A percentile compares a stretch with the other conserved stretches of the same genome.
These are phyloP conservation scores for Nannobrachium achirus DNA, from an alignment of 2,113 vertebrate genomes.

Conservation along the genomic window DNA sequence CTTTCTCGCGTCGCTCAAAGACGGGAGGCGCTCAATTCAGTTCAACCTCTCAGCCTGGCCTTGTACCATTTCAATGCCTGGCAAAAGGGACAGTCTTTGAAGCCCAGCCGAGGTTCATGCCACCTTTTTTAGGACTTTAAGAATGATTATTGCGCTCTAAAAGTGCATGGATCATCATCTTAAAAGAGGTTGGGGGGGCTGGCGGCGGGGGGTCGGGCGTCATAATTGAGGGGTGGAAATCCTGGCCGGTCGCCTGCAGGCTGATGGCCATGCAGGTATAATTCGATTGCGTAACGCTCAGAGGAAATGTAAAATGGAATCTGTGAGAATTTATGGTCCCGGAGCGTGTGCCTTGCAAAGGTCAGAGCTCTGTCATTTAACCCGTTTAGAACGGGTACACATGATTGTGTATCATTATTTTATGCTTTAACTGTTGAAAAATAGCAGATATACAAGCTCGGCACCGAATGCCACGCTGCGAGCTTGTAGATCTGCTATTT, in stretches of 20 bases:
- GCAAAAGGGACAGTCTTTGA: conserved; percentile 54
- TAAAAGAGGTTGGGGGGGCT: conserved; percentile 9
- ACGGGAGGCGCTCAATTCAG: too few relatives aligned
- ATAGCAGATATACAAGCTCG: too few relatives aligned
- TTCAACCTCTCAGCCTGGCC: too few relatives aligned
- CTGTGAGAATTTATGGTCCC: conserved; percentile 65
- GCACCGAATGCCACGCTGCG: too few relatives aligned
- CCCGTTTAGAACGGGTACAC: too few relatives aligned
- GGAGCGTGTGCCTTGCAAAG: conserved; percentile 60
- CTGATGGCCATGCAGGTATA: conserved; percentile 57
- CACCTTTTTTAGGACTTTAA: conserved; percentile 35
- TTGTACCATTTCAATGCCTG: too few relatives aligned
- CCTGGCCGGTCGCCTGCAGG: conserved; percentile 37
- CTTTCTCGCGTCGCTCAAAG: too few relatives aligned
- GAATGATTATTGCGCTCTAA: conserved; percentile 32
- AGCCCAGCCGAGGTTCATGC: conserved; percentile 36
- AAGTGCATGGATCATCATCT: conserved; percentile 35
- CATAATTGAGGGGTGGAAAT: conserved; percentile 61
- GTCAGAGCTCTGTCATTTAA: conserved; percentile 71
- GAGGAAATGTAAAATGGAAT: conserved; percentile 75
- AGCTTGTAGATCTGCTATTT: too few relatives aligned
- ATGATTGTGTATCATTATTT: too few relatives aligned
- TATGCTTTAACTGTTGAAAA: too few relatives aligned
- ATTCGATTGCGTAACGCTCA: conserved; percentile 63
- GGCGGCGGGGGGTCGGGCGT: conserved; percentile 2